Evolutionary conservation across 2,797 vertebrate genomes (phyloP), one percentile per base, ranked within the genome.

Genomic region (Myioborus miniatus): DNA sequence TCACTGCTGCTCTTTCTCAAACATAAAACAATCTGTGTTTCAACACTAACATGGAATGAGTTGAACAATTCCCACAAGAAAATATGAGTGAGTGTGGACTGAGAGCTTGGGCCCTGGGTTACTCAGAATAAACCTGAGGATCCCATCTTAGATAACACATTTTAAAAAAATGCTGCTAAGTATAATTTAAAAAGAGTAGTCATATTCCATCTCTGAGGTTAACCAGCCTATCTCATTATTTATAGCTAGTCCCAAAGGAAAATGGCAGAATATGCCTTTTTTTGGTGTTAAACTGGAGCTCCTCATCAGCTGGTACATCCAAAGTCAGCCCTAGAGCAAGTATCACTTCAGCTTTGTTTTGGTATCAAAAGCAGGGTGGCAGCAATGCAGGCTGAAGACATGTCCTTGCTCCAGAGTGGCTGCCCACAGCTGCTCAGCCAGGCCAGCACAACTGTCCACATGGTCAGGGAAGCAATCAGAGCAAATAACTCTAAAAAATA

Each of bases 11-110:
- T 88, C 39, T 81, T 93, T 92, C 90, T 86, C 80, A 94, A 94
- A 89, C 6, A 8, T 52, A 81, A 84, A 96, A 55, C 77, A 85
- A 62, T 72, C 76, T 64, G 55, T 83, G 62, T 85, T 82, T 90
- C 87, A 89, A 91, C 56, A 69, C 20, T 46, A 70, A 79, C 74
- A 88, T 68, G 43, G 83, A 90, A 94, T 68, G 50, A 84, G 58
- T 29, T 70, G 77, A 85, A 64, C 69, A 76, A 70, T 95, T 96
- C 93, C 96, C 96, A 96, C 75, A 93, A 78, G 83, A 95, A 96
- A 94, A 82, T 55, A 69, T 44, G 70, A 83, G 56, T 80, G 83
- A 81, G 74, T 63, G 68, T 32, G 39, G 69, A 83, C 68, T 92
- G 76, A 72, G 21, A 68, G 39, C 17, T 70, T 72, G 79, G 81